Evolutionary conservation across 2,113 vertebrate species (phyloP), one percentile per base, ranked within the genome.

Genomic region (Ramphastos sulfuratus): DNA sequence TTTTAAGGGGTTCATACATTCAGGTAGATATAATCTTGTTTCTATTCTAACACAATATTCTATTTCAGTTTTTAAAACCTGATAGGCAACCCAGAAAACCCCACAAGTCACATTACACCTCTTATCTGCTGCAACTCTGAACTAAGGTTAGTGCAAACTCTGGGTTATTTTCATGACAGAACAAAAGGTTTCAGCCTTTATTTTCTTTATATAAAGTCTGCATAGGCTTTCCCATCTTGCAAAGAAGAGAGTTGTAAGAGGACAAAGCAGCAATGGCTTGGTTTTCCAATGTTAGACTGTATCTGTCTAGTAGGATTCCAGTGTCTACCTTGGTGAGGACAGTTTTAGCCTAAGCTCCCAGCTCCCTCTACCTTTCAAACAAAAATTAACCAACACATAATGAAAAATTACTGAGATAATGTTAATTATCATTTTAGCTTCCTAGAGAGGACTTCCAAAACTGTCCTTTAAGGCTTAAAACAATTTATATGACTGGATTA

Each of bases 261-360:
- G 10, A 76, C 21, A 54, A 44, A 73, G 19, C 23, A 87, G n/a
- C 7, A 79, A 70, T 71, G 27, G 25, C 8, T 65, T 76, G 8
- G 5, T 46, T 90, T 82, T 50, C 60, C 72, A 58, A 0, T 19
- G 30, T 33, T 71, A 42, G 59, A 74, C 30, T 64, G 63, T 48
- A 91, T 18, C 52, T 48, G 12, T 5, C 33, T 30, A 73, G 25
- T 23, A 74, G 55, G 35, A 77, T 12, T 33, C 48, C 6, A 50
- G 28, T 5, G 20, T 7, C 24, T 42, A 39, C 1, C 2, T 2
- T 0, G 0, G 67, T 24, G 12, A 39, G 20, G 82, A 52, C 17
- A 90, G 25, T 12, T 85, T 52, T 46, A 85, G 59, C 19, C 71
- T 44, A 77, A 70, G 39, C 6, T 76, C 42, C 52, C 12, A 70